Evolutionary conservation across 2,888 invertebrate genomes (phyloP).

Genomic region (Ophonus ardosiacus): DNA sequence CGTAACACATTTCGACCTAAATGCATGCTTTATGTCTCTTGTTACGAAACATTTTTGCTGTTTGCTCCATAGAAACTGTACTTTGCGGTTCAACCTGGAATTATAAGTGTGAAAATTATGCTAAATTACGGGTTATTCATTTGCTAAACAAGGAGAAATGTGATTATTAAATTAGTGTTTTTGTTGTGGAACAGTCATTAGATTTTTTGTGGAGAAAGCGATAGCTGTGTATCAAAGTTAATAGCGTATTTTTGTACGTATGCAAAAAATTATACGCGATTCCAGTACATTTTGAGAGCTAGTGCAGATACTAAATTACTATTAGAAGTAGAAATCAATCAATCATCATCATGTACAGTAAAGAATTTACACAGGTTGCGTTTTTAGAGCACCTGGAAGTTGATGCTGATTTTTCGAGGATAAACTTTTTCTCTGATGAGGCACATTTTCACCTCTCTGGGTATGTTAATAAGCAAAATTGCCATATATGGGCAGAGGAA

Average conservation of each 20-base stretch:
- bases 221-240: not conserved
- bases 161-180: constrained; percentile 28
- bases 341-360: too few species aligned
- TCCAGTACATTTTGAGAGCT: not conserved
- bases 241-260: not conserved
- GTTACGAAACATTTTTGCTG: constrained; percentile 26
- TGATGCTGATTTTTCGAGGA: too few species aligned
- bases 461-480: too few species aligned
- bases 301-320: too few species aligned
- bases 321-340: too few species aligned
- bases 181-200: not conserved
- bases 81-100: not conserved
- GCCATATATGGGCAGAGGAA: too few species aligned
- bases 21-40: constrained; percentile 35
- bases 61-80: not conserved
- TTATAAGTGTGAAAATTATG: constrained; percentile 19
- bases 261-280: not conserved
- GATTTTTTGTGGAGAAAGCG: not conserved
- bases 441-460: too few species aligned
- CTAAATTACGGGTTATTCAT: constrained; percentile 16
- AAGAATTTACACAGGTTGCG: too few species aligned
- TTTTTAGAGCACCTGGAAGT: too few species aligned
- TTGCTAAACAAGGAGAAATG: constrained; percentile 32
- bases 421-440: too few species aligned
- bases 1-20: constrained; percentile 47